Conservation (phyloP, 1,140 invertebrate species). For the Anoplolepis gracilipes region DNA sequence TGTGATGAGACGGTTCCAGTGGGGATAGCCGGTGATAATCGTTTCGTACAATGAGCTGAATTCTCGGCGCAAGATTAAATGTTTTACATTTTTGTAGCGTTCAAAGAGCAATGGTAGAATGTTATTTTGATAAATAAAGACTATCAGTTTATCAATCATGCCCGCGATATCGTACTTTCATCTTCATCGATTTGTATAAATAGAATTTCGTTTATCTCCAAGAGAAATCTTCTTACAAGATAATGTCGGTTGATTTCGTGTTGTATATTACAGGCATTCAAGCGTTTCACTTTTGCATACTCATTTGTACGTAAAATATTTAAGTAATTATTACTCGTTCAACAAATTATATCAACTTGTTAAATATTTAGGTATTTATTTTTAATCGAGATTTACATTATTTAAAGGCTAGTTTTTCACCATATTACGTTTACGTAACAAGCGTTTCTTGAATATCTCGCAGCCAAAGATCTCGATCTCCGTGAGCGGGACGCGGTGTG, state of each 20-base stretch:
- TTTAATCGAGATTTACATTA: neutral
- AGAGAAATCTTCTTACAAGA: neutral
- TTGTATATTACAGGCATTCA: neutral
- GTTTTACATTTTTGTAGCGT: constrained; percentile 10
- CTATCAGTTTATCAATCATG: neutral
- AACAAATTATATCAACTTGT: neutral
- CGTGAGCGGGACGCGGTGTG: constrained; percentile 61
- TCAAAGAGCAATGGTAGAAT: neutral
- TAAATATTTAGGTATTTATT: neutral
- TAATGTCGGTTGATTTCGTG: neutral
- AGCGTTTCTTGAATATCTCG: constrained; percentile 34
- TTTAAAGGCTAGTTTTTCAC: neutral
- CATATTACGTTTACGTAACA: neutral
- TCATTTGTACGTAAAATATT: neutral
- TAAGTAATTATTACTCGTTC: neutral
- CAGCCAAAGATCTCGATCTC: constrained; percentile 69
- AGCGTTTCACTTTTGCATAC: neutral
- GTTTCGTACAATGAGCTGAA: constrained; percentile 58
- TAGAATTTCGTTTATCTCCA: neutral
- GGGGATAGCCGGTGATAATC: constrained; percentile 32
- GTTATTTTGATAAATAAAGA: constrained; percentile 25
- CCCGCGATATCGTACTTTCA: neutral
- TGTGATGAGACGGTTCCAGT: constrained; percentile 42
- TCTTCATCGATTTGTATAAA: neutral
- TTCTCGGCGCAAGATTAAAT: constrained; percentile 57